These are phyloP conservation scores for Phyto melanocephala DNA, from an alignment of 2,888 invertebrate genomes.

Conservation along the genomic window DNA sequence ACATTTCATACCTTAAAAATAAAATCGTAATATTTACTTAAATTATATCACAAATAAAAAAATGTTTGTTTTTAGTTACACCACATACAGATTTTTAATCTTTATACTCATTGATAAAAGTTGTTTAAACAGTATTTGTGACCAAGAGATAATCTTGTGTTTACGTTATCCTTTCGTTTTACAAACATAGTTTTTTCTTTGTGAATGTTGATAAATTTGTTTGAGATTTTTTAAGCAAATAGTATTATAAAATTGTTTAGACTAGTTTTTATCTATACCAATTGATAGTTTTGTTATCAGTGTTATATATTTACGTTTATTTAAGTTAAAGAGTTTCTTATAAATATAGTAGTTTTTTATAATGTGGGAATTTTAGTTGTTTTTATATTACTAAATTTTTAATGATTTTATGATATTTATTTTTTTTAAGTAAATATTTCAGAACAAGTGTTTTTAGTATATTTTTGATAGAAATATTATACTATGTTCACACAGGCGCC, in stretches of 20 bases:
- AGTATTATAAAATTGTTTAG: background rate
- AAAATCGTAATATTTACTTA: background rate
- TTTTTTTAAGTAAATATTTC: background rate
- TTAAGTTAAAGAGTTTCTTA: background rate
- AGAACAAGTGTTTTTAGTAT: background rate
- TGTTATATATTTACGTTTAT: background rate
- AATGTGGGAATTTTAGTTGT: conserved; percentile 8
- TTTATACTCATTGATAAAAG: conserved; percentile 6
- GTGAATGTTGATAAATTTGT: background rate
- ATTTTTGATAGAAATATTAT: background rate
- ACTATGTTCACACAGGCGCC: no score
- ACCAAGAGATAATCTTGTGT: conserved; percentile 51
- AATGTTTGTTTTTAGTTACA: background rate
- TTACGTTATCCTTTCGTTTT: conserved; percentile 54
- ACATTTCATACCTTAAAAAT: background rate
- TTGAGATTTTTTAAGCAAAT: background rate
- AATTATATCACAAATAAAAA: background rate
- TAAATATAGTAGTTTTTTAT: background rate
- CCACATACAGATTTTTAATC: no score
- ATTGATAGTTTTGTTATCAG: conserved; percentile 6
- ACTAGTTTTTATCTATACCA: conserved; percentile 11
- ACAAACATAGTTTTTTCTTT: background rate
- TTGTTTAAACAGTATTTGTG: conserved; percentile 10
- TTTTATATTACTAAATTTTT: background rate
- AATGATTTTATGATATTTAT: no score